These are phyloP conservation scores for Tetragonula clypearis DNA, from an alignment of 1,140 invertebrate genomes.

Conservation along the genomic window DNA sequence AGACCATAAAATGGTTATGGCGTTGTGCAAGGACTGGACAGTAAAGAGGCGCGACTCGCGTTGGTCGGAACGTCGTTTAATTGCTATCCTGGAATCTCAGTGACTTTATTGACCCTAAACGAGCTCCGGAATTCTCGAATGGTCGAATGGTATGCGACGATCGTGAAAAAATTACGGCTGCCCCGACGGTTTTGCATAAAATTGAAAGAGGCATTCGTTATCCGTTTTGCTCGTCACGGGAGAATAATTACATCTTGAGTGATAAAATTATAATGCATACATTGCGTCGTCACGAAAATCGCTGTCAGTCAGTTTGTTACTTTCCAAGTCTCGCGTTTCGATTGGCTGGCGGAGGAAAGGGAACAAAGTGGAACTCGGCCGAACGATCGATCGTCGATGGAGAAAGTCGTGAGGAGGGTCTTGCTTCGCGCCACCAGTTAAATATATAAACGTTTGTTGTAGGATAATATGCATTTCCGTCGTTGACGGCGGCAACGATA, in stretches of 20 bases:
- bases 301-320: no score
- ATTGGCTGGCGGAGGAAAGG: no score
- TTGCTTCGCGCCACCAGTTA: not conserved
- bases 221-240: not conserved
- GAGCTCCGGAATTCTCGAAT: conserved; percentile 6
- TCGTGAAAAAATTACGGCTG: conserved; percentile 13
- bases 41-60: conserved; percentile 48
- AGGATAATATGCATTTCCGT: conserved; percentile 72
- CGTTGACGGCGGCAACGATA: conserved; percentile 54
- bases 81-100: conserved; percentile 52
- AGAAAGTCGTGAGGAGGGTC: not conserved
- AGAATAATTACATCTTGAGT: not conserved
- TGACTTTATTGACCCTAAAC: conserved; percentile 64
- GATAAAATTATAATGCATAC: not conserved
- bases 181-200: not conserved
- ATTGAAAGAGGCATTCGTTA: not conserved
- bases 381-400: not conserved
- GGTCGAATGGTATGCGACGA: not conserved
- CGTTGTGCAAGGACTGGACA: conserved; percentile 15
- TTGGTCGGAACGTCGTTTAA: conserved; percentile 53
- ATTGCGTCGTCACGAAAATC: no score
- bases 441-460: conserved; percentile 60
- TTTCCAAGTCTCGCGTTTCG: no score
- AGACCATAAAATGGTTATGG: conserved; percentile 65
- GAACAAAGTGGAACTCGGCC: no score